Evolutionary conservation across 2,113 vertebrate species (phyloP).

Genomic region (Sylvicapra grimmia): DNA sequence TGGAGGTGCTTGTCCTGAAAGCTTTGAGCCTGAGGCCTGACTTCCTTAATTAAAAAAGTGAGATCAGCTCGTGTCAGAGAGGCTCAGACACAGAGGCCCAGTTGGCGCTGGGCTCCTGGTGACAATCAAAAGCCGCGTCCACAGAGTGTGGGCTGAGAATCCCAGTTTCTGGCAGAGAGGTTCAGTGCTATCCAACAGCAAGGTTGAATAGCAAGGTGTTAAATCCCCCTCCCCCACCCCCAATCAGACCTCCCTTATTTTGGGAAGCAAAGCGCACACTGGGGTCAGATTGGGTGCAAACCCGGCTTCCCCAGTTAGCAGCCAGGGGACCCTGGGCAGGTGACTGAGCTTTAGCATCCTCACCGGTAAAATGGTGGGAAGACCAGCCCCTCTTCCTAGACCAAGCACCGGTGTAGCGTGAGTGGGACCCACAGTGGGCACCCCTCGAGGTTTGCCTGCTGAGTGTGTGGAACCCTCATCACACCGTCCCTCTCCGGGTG

Average conservation of each 20-base stretch:
- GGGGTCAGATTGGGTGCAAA: neutral
- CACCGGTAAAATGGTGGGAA: neutral
- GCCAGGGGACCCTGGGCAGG: neutral
- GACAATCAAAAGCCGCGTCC: neutral
- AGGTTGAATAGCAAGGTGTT: neutral
- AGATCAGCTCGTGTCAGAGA: neutral
- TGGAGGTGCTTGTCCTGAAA: neutral
- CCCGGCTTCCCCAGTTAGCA: neutral
- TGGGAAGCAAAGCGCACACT: neutral
- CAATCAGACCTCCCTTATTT: neutral
- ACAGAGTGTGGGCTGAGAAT: rapidly evolving
- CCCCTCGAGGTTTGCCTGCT: rapidly evolving
- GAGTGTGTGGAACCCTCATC: rapidly evolving
- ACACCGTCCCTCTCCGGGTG: neutral
- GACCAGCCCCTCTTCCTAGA: neutral
- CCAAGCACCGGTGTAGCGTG: rapidly evolving
- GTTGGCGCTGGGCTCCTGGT: rapidly evolving
- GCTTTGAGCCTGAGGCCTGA: neutral
- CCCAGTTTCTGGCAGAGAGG: rapidly evolving
- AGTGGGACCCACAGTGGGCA: rapidly evolving
- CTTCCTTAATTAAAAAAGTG: neutral
- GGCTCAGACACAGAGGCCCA: rapidly evolving
- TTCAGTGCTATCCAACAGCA: rapidly evolving
- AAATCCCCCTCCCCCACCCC: neutral
- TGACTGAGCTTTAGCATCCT: neutral